A percentile compares a stretch with the other conserved stretches of the same genome.
phyloP scores from a whole-genome alignment of 2,797 vertebrate genomes.

The Spinibarbus caldwelli region DNA sequence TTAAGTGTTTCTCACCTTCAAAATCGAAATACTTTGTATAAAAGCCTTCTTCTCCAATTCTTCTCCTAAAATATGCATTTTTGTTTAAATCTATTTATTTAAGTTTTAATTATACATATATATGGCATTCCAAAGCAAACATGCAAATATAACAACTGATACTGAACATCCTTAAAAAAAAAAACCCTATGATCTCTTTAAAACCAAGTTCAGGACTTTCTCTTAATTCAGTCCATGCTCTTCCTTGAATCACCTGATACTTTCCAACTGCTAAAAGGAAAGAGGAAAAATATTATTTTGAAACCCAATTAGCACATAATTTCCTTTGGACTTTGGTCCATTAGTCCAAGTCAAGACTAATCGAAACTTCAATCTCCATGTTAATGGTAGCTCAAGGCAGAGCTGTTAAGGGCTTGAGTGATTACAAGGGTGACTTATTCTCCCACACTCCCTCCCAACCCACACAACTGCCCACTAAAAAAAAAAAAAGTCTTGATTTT shows the following conservation, averaged over 20 bases:
- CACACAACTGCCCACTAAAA: background rate
- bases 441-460: background rate
- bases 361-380: constrained; percentile 5
- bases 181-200: background rate
- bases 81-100: background rate
- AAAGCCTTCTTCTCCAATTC: background rate
- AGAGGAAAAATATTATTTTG: background rate
- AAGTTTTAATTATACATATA: background rate
- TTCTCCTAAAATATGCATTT: background rate
- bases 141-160: background rate
- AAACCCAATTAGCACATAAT: constrained; percentile 4
- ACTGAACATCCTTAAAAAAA: background rate
- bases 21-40: background rate
- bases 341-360: background rate
- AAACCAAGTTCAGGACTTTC: background rate
- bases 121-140: background rate
- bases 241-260: background rate
- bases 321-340: background rate
- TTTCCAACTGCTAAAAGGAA: background rate
- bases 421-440: background rate
- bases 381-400: constrained; percentile 12
- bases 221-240: background rate
- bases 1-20: background rate
- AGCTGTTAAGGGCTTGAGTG: constrained; percentile 2
- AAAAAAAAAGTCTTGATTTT: background rate